A percentile compares a stretch with the other conserved stretches of the same genome.
Conservation (phyloP, 2,888 invertebrate species). For the Macroteleia sp. region DNA sequence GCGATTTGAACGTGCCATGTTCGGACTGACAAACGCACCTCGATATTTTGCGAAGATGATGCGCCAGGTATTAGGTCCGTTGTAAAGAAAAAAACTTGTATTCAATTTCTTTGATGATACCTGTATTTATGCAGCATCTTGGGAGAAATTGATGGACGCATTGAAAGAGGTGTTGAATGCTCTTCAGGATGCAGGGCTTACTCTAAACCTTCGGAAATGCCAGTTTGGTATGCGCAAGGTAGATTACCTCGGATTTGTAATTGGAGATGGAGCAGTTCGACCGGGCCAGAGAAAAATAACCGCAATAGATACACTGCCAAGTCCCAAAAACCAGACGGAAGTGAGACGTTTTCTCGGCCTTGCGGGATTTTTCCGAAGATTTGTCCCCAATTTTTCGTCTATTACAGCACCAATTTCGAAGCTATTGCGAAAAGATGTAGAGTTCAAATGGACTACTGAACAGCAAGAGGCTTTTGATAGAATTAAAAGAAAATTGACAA, state of each 20-base stretch:
- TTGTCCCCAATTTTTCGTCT: not conserved
- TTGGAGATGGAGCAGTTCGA: no score
- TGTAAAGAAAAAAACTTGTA: not conserved
- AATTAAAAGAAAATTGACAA: not conserved
- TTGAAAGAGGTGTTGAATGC: no score
- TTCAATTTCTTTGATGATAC: slow-evolving; percentile 19
- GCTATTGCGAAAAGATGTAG: not conserved
- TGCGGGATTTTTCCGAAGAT: no score
- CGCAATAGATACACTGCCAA: no score
- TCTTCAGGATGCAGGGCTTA: no score
- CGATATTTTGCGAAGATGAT: slow-evolving; percentile 38
- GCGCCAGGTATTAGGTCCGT: slow-evolving; percentile 10
- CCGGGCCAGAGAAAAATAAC: no score
- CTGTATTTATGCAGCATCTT: slow-evolving; percentile 9
- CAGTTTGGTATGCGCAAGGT: no score
- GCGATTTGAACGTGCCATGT: slow-evolving; percentile 39
- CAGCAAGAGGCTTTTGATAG: not conserved
- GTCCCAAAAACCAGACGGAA: no score
- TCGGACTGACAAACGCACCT: slow-evolving; percentile 34
- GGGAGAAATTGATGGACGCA: no score
- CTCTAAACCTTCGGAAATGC: no score
- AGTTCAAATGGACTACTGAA: not conserved
- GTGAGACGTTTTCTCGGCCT: no score
- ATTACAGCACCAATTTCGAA: not conserved
- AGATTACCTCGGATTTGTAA: no score